Evolutionary conservation across 2,113 vertebrate genomes (phyloP), one percentile per base, ranked within the genome.

Genomic region (Taurulus bubalis): DNA sequence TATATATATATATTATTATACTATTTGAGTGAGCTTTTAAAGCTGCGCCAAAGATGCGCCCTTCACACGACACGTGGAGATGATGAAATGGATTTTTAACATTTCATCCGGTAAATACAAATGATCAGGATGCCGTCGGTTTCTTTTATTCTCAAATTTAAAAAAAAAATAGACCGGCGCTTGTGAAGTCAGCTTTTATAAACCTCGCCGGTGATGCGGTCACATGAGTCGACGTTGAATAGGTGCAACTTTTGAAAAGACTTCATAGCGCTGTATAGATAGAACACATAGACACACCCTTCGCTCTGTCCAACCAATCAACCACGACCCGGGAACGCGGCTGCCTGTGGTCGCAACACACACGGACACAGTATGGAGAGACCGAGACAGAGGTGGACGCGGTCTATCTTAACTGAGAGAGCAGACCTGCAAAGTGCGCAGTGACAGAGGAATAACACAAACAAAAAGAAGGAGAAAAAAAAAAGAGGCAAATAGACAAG

Each of bases 241-340:
- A 28, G 66, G 11, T 79, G n/a, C 86, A 80, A 87, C 81, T 74
- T 87, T 71, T 32, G 24, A 55, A 16, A 42, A 14, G 10, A 49
- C 56, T 18, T 28, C 1, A 42, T 32, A 2, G 53, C 2, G n/a
- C 53, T 14, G 53, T 24, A 56, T 56, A 26, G 53, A 56, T 38
- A 49, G 34, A 87, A n/a, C n/a, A n/a, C n/a, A n/a, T n/a, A 69
- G 85, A 90, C 92, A 88, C 89, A 79, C 92, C 92, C 36, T 2
- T 1, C 10, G 40, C 3, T 42, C 28, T 28, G 34, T 34, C 75
- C 73, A 67, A 42, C 83, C 85, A 90, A 88, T 69, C 70, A 75
- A 38, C 64, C 74, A 42, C 58, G 72, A 71, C 83, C 22, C 45
- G 15, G 22, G 38, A 34, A 47, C 34, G 60, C 56, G 3, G 72